phyloP scores from a whole-genome alignment of 2,888 invertebrate species.

The Hirtodrosophila trivittata region DNA sequence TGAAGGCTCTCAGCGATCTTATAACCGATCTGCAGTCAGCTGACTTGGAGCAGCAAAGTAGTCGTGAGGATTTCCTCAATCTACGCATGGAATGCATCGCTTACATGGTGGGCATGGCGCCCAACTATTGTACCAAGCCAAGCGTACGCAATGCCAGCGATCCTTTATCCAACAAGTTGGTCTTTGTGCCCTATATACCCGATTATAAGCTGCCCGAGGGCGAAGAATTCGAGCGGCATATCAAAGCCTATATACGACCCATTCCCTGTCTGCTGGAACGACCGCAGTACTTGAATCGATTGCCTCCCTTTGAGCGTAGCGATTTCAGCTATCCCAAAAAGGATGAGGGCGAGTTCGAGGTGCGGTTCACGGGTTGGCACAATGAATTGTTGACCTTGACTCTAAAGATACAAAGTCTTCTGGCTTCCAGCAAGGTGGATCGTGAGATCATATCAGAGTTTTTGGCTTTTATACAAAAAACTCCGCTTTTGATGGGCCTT shows the following conservation, averaged over 20 bases:
- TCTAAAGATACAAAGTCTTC: constrained; percentile 82
- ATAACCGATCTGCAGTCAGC: constrained; percentile 78
- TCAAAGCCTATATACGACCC: constrained; percentile 77
- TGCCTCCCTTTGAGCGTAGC: constrained; percentile 80
- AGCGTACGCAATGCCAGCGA: constrained; percentile 44
- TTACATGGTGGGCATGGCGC: constrained; percentile 73
- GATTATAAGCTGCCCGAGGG: constrained; percentile 77
- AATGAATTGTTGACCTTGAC: constrained; percentile 80
- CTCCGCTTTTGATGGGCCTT: constrained; percentile 85
- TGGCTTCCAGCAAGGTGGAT: constrained; percentile 86
- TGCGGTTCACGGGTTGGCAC: constrained; percentile 81
- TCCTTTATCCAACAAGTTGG: constrained; percentile 42
- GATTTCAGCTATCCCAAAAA: constrained; percentile 81
- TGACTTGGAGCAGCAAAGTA: constrained; percentile 73
- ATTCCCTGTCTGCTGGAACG: constrained; percentile 81
- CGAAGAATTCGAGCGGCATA: constrained; percentile 69
- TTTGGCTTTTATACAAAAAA: constrained; percentile 86
- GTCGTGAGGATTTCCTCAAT: constrained; percentile 75
- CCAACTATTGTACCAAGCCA: constrained; percentile 65
- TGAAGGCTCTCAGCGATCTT: constrained; percentile 82
- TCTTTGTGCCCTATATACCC: constrained; percentile 81
- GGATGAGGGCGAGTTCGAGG: constrained; percentile 79
- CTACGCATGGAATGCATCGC: constrained; percentile 81
- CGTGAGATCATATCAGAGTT: constrained; percentile 85
- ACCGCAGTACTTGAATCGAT: constrained; percentile 81